Conservation (phyloP, 2,888 invertebrate genomes). For the Cosmorhoe ocellata region DNA sequence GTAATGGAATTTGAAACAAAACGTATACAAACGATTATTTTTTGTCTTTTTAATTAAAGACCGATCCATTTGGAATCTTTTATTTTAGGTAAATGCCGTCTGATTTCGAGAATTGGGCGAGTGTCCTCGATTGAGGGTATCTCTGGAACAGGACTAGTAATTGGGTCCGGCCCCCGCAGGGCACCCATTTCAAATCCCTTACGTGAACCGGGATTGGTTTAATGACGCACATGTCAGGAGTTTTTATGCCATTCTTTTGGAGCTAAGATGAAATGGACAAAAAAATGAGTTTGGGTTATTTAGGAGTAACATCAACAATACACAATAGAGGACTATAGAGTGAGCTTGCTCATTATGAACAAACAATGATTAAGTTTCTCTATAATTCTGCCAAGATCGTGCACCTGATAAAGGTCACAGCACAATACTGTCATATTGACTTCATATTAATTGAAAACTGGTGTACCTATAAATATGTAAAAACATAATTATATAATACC, state of each 20-base stretch:
- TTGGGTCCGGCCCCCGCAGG: slow-evolving; percentile 61
- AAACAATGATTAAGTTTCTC: too few relatives aligned
- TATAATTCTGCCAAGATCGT: too few relatives aligned
- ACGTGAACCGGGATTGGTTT: slow-evolving; percentile 61
- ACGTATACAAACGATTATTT: slow-evolving; percentile 8
- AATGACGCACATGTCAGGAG: slow-evolving; percentile 65
- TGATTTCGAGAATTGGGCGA: slow-evolving; percentile 32
- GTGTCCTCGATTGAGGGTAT: slow-evolving; percentile 32
- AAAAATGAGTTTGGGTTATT: slow-evolving; percentile 6
- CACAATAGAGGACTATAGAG: not conserved
- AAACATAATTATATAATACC: too few relatives aligned
- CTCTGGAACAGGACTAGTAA: slow-evolving; percentile 60
- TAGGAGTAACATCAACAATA: not conserved
- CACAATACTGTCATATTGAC: too few relatives aligned
- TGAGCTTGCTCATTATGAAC: too few relatives aligned
- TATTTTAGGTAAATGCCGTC: slow-evolving; percentile 25
- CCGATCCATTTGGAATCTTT: slow-evolving; percentile 15
- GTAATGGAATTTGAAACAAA: slow-evolving; percentile 8
- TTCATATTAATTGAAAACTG: too few relatives aligned
- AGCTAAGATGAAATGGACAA: slow-evolving; percentile 21
- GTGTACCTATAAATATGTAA: too few relatives aligned
- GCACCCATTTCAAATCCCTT: slow-evolving; percentile 62
- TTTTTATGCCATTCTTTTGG: slow-evolving; percentile 55
- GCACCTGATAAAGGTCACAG: too few relatives aligned
- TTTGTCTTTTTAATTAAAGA: slow-evolving; percentile 1